phyloP scores from a whole-genome alignment of 2,888 invertebrate genomes.

The Eupelmus urozonus region DNA sequence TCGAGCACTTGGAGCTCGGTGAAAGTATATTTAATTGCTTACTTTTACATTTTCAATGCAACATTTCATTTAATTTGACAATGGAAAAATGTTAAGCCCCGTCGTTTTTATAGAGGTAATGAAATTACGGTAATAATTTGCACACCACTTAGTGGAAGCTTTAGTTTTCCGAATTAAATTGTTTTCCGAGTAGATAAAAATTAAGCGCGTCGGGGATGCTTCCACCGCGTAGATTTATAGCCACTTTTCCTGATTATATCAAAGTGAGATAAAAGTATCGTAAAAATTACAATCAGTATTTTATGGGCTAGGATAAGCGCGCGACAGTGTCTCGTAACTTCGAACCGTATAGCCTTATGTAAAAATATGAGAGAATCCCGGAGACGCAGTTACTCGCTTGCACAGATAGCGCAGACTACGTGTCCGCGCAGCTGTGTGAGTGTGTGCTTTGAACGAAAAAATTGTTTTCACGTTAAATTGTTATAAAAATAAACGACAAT shows the following conservation, averaged over 20 bases:
- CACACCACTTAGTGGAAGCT: neutral
- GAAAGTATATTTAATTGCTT: neutral
- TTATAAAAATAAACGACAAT: conserved; percentile 29
- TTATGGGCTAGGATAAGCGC: conserved; percentile 43
- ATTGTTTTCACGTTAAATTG: neutral
- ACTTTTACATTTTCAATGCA: neutral
- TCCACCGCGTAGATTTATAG: conserved; percentile 48
- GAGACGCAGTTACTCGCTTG: neutral
- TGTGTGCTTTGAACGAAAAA: neutral
- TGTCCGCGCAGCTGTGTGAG: too few relatives aligned
- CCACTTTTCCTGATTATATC: conserved; percentile 57
- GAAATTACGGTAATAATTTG: neutral
- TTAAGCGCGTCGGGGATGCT: conserved; percentile 15
- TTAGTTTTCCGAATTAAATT: conserved; percentile 17
- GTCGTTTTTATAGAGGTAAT: neutral
- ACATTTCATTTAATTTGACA: neutral
- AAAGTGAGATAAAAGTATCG: conserved; percentile 54
- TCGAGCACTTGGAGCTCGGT: too few relatives aligned
- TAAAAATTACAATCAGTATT: conserved; percentile 58
- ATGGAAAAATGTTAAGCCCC: neutral
- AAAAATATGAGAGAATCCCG: conserved; percentile 37
- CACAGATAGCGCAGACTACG: too few relatives aligned
- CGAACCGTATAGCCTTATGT: conserved; percentile 10
- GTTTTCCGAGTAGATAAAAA: conserved; percentile 37
- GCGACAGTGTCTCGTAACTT: conserved; percentile 37